A percentile compares a stretch with the other conserved stretches of the same genome.
These are phyloP conservation scores for Tadarida brasiliensis DNA, from an alignment of 2,797 vertebrate genomes.

Conservation along the genomic window DNA sequence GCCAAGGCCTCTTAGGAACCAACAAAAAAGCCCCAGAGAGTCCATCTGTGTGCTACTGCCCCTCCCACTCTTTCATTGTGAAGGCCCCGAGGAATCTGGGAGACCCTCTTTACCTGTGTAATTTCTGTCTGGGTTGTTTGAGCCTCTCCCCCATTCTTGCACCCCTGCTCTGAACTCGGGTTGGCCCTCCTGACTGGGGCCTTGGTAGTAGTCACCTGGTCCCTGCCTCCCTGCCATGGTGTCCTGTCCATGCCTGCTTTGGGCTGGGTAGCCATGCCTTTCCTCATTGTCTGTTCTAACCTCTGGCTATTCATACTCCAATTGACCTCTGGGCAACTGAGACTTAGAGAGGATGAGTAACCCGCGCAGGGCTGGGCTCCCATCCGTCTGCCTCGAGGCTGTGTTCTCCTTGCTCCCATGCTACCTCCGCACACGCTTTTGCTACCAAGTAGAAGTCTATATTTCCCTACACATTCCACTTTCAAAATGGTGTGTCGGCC, in stretches of 20 bases:
- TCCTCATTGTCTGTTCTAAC: constrained; percentile 31
- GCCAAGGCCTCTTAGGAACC: background rate
- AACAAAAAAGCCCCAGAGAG: background rate
- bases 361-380: background rate
- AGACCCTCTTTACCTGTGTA: background rate
- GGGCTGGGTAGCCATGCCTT: constrained; percentile 32
- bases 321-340: background rate
- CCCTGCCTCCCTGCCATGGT: background rate
- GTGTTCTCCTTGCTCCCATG: background rate
- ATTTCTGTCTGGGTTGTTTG: background rate
- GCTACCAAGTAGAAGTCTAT: background rate
- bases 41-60: background rate
- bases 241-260: constrained; percentile 17
- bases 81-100: background rate
- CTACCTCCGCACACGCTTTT: background rate
- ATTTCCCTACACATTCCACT: background rate
- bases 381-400: background rate
- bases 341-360: background rate
- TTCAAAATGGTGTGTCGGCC: background rate
- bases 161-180: constrained; percentile 33
- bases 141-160: background rate
- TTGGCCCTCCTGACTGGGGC: background rate
- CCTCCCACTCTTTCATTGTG: background rate
- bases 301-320: constrained; percentile 41
- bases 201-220: background rate